phyloP scores from a whole-genome alignment of 2,888 invertebrate genomes.

The Mythimna vitellina region DNA sequence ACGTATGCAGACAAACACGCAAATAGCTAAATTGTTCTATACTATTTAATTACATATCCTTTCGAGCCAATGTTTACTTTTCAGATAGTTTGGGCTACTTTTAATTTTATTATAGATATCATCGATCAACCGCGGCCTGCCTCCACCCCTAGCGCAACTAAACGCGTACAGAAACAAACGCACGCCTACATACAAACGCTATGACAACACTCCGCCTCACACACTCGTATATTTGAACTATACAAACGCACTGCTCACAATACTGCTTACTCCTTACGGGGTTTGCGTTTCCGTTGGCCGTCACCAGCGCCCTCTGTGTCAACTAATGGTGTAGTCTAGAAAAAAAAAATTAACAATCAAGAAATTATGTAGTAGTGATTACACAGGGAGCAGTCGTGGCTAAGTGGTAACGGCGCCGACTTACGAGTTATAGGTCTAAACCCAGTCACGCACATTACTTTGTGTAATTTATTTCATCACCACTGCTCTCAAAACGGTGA shows the following conservation, averaged over 20 bases:
- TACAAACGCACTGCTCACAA: conserved; percentile 46
- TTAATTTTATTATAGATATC: neutral
- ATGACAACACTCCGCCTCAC: conserved; percentile 36
- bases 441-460: too few relatives aligned
- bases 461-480: too few relatives aligned
- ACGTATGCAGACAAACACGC: too few relatives aligned
- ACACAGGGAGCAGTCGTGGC: too few relatives aligned
- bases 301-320: conserved; percentile 85
- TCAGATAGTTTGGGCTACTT: too few relatives aligned
- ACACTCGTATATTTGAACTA: conserved; percentile 44
- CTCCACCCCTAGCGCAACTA: conserved; percentile 19
- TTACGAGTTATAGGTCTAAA: too few relatives aligned
- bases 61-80: too few relatives aligned
- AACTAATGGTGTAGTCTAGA: conserved; percentile 71
- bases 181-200: conserved; percentile 53
- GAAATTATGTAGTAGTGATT: neutral
- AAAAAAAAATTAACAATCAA: conserved; percentile 21
- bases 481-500: too few relatives aligned
- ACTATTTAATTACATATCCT: too few relatives aligned
- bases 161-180: conserved; percentile 32
- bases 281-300: conserved; percentile 86
- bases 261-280: conserved; percentile 84
- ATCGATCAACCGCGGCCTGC: neutral
- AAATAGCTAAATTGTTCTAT: too few relatives aligned
- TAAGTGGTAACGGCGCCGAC: too few relatives aligned